Evolutionary conservation across 2,888 invertebrate genomes (phyloP), one percentile per base, ranked within the genome.

Genomic region (Oxycera nigricornis): DNA sequence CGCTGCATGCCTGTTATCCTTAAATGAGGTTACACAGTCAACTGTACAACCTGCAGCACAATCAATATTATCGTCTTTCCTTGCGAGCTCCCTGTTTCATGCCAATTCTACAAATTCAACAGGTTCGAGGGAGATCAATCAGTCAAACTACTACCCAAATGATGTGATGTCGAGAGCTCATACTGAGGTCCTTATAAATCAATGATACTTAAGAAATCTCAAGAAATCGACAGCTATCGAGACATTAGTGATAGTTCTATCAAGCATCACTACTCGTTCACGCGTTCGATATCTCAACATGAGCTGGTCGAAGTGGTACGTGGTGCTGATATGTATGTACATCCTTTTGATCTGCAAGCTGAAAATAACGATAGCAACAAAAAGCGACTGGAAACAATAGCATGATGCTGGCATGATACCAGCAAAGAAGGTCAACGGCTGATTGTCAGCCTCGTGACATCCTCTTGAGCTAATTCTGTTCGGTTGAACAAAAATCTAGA

Each of bases 151-250:
- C 14, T 14, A 46, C 11, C 3, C 46, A 46, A 46, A 46, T 46
- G 46, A 46, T 46, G 46, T 46, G 46, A 46, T 46, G 46, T 22
- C 55, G 24, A 55, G 55, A 55, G 24, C 55, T 24, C 55, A 20
- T 17, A 20, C 4, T 55, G 55, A 55, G 22, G 24, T 55, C 55
- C 55, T 55, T 55, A 55, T 55, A 55, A 55, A 55, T 55, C 55
- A 24, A 55, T 55, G 55, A 55, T 24, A 6, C 55, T 55, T 55
- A 55, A 22, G 24, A 20, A 55, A 22, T 55, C 55, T 55, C 22
- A 55, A 55, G 55, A 55, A 11, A 55, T 55, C 24, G 46, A 46
- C 46, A 46, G 3, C 46, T 46, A 46, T 17, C n/a, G 46, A 46
- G 17, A 46, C 17, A 46, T 46, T 46, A 11, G 46, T 46, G 46